Conservation (phyloP, 92 coral and sea anemone species). For the Parazoanthus swiftii region DNA sequence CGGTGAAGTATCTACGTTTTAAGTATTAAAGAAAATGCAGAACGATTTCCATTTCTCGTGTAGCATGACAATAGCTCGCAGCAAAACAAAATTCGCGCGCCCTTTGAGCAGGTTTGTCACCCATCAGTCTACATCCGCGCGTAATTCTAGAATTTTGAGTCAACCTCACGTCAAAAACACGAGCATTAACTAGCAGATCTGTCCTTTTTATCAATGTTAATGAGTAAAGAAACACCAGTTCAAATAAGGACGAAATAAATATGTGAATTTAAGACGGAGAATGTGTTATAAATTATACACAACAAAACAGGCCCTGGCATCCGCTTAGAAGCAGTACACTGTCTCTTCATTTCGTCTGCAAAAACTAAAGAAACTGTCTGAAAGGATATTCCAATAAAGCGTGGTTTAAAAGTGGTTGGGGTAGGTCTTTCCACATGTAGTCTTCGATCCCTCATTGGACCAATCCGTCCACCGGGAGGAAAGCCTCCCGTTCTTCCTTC, state of each 20-base stretch:
- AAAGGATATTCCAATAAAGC: slow-evolving; percentile 81
- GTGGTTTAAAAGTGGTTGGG: slow-evolving; percentile 57
- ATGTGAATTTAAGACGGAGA: slow-evolving; percentile 20
- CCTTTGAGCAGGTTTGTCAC: slow-evolving; percentile 13
- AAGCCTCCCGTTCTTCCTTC: slow-evolving; percentile 47
- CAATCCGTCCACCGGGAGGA: slow-evolving; percentile 57
- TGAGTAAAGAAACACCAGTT: slow-evolving; percentile 19
- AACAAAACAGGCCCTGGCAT: slow-evolving; percentile 33
- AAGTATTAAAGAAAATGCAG: slow-evolving; percentile 62
- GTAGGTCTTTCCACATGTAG: slow-evolving; percentile 65
- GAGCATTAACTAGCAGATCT: slow-evolving; percentile 13
- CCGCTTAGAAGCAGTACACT: slow-evolving; percentile 29
- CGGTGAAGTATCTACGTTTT: slow-evolving; percentile 78
- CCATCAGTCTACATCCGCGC: slow-evolving; percentile 21
- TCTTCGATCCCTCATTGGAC: slow-evolving; percentile 74
- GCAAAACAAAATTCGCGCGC: slow-evolving; percentile 45
- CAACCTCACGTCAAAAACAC: slow-evolving; percentile 2
- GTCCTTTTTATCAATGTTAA: slow-evolving; percentile 16
- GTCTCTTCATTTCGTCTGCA: slow-evolving; percentile 34
- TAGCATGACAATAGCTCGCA: slow-evolving; percentile 12
- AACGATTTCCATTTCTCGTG: slow-evolving; percentile 18
- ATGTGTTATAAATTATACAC: slow-evolving; percentile 21
- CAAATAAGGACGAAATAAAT: slow-evolving; percentile 22
- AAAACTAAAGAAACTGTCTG: slow-evolving; percentile 18
- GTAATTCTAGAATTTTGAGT: slow-evolving; percentile 27